Evolutionary conservation across 2,888 invertebrate species (phyloP), one percentile per base, ranked within the genome.

Genomic region (Drosophila silvestris): DNA sequence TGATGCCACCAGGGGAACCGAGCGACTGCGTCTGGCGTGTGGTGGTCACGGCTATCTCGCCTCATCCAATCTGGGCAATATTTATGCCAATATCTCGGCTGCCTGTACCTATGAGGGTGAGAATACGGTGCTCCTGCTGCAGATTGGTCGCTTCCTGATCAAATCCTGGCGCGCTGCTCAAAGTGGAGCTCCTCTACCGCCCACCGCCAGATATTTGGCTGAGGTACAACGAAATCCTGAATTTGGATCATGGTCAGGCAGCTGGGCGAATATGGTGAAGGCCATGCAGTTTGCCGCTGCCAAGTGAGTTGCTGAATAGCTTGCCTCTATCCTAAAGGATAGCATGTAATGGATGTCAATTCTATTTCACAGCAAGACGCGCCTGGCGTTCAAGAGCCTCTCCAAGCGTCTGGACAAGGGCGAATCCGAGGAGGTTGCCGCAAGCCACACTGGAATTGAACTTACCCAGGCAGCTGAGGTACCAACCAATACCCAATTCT

Each of bases 1-100:
- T 6, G 96, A 97, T 91, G 95, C 96, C 53, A 95, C 96, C 0
- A 93, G 92, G 57, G 96, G 96, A 52, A 95, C 98, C 30, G 98
- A 99, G 93, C 95, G 95, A 14, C 96, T 97, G 80, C 96, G 99
- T 16, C 94, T 97, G 79, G 95, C 98, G 30, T 99, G 99, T 93
- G 99, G 99, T 57, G 99, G 99, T 0, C 99, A 99, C 93, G 99
- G 99, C 0, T 99, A 97, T 94, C 96, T 97, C 96, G 95, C 96
- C 32, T 94, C 96, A 28, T 96, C 98, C 81, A 97, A 96, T 93
- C 94, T 99, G 81, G 98, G 98, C 26, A 94, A 95, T 71, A 96
- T 96, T 1, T 98, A 98, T 92, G 96, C 96, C 0, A 94, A 96
- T 71, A 95, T 96, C 33, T 97, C 97, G 0, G 98, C 98, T 22